Percentiles rank a stretch among this genome's conserved stretches.
Evolutionary conservation across 2,888 invertebrate species (phyloP).

Genomic region (Galerucella pusilla): DNA sequence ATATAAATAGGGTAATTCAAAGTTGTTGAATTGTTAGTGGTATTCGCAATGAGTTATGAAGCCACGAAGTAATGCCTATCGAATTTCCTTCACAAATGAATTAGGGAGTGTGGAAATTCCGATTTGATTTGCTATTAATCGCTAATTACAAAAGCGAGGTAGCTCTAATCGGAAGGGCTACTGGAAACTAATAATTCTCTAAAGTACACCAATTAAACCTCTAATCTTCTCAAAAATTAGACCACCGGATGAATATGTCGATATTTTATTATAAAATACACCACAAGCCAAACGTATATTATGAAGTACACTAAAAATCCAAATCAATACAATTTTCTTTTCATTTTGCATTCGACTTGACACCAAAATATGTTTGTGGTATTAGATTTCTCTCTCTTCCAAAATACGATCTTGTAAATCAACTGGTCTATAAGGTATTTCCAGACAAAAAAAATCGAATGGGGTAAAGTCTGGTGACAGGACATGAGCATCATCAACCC

Average conservation of each 20-base stretch:
- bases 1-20: neutral
- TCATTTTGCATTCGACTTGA: no score
- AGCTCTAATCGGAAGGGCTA: neutral
- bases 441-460: no score
- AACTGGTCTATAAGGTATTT: no score
- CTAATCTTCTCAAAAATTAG: neutral
- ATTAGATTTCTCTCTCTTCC: no score
- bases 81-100: neutral
- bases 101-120: neutral
- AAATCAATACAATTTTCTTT: no score
- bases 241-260: neutral
- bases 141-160: neutral
- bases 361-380: no score
- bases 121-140: neutral
- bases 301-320: no score
- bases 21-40: neutral
- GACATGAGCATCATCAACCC: no score
- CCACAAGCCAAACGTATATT: neutral
- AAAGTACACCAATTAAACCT: neutral
- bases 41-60: neutral
- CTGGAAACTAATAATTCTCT: neutral
- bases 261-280: neutral
- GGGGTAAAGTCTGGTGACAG: no score
- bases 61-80: no score
- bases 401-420: no score